Evolutionary conservation across 2,888 invertebrate genomes (phyloP).

Genomic region (Strigamia maritima): DNA sequence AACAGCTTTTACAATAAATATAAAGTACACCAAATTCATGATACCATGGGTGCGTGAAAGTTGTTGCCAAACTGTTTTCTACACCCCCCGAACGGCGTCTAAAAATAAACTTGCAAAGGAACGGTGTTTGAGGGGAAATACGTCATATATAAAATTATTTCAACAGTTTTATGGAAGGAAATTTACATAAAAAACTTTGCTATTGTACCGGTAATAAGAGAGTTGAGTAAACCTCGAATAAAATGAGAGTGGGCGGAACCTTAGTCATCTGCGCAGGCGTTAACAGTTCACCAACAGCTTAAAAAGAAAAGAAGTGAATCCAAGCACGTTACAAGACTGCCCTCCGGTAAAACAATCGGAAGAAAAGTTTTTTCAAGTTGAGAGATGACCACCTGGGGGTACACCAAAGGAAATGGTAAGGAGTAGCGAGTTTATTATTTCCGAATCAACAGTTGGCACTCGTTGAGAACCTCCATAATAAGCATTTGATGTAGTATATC

Average conservation of each 20-base stretch:
- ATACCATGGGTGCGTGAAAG: background rate
- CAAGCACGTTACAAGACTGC: background rate
- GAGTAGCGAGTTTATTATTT: background rate
- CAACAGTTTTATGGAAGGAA: background rate
- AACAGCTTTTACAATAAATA: background rate
- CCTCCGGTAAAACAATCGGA: background rate
- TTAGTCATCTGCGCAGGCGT: slow-evolving; percentile 1
- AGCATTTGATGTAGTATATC: background rate
- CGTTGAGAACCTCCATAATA: background rate
- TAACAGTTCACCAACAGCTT: background rate
- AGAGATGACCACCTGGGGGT: background rate
- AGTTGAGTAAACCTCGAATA: background rate
- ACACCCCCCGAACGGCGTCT: background rate
- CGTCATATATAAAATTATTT: background rate
- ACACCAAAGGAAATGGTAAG: slow-evolving; percentile 19
- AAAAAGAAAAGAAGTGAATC: slow-evolving; percentile 17
- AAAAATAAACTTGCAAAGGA: background rate
- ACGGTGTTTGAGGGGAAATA: background rate
- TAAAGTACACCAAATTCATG: background rate
- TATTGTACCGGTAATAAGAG: background rate
- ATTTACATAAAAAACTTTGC: background rate
- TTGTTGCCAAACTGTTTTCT: background rate
- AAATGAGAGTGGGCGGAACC: background rate
- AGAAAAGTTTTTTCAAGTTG: background rate
- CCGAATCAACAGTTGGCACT: background rate